Percentiles rank a stretch among this genome's conserved stretches.
Evolutionary conservation across 2,113 vertebrate species (phyloP).

Genomic region (Pandion haliaetus): DNA sequence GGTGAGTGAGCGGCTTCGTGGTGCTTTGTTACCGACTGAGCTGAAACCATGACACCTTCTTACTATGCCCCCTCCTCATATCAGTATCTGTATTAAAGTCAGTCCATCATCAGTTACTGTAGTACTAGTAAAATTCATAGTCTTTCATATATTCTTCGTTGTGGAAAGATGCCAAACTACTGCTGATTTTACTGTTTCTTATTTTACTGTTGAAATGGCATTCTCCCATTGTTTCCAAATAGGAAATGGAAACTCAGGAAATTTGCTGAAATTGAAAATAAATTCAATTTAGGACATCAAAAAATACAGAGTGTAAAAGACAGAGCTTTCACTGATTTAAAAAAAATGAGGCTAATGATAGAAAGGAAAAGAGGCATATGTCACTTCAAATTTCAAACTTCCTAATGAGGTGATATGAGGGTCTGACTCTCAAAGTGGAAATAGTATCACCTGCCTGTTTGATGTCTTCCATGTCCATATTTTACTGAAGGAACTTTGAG

Average conservation of each 20-base stretch:
- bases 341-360: not conserved
- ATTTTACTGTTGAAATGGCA: not conserved
- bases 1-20: too few species aligned
- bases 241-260: not conserved
- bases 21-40: too few species aligned
- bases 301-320: not conserved
- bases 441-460: not conserved
- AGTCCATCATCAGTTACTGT: not conserved
- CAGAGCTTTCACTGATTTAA: not conserved
- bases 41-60: too few species aligned
- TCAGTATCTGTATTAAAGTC: not conserved
- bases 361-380: not conserved
- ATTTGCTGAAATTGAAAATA: not conserved
- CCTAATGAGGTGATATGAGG: not conserved
- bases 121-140: not conserved
- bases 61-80: not conserved
- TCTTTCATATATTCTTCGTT: not conserved
- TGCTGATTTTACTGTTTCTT: not conserved
- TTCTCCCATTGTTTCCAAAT: not conserved
- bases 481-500: constrained; percentile 1
- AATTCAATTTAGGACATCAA: not conserved
- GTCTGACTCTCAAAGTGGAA: not conserved
- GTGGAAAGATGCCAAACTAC: not conserved
- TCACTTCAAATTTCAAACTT: not conserved
- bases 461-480: not conserved